Evolutionary conservation across 1,140 invertebrate genomes (phyloP).

Genomic region (Trachymyrmex septentrionalis): DNA sequence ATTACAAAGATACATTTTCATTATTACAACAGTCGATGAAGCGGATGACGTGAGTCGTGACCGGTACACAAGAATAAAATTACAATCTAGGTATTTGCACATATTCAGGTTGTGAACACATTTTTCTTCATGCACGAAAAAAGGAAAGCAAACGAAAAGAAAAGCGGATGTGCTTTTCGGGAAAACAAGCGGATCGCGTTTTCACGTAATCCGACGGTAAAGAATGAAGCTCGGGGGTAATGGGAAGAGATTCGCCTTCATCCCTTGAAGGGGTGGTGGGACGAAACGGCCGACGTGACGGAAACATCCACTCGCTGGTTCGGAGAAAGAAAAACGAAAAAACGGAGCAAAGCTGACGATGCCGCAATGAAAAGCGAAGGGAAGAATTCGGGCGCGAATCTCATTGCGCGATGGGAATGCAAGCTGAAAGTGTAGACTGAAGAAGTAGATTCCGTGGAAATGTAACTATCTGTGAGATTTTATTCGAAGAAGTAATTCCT

Average conservation of each 20-base stretch:
- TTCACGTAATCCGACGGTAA: slow-evolving; percentile 31
- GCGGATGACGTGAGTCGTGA: background rate
- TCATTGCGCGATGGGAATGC: slow-evolving; percentile 11
- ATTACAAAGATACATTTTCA: background rate
- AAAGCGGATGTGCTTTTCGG: slow-evolving; percentile 25
- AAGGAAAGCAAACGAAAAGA: background rate
- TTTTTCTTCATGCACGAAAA: background rate
- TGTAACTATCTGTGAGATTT: background rate
- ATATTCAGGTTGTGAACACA: background rate
- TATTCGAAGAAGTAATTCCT: background rate
- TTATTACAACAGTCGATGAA: background rate
- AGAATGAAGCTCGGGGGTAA: background rate
- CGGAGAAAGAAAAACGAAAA: background rate
- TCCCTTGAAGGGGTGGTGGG: background rate
- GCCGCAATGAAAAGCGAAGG: background rate
- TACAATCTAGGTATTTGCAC: background rate
- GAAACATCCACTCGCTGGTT: slow-evolving; percentile 5
- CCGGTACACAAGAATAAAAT: background rate
- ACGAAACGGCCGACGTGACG: slow-evolving; percentile 21
- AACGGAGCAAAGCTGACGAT: background rate
- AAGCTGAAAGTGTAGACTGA: background rate
- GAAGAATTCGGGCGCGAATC: slow-evolving; percentile 1
- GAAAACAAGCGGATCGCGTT: background rate
- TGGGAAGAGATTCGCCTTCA: slow-evolving; percentile 3
- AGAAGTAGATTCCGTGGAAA: background rate